A percentile compares a stretch with the other conserved stretches of the same genome.
Conservation (phyloP, 2,888 invertebrate genomes). For the Metallyticus violacea region DNA sequence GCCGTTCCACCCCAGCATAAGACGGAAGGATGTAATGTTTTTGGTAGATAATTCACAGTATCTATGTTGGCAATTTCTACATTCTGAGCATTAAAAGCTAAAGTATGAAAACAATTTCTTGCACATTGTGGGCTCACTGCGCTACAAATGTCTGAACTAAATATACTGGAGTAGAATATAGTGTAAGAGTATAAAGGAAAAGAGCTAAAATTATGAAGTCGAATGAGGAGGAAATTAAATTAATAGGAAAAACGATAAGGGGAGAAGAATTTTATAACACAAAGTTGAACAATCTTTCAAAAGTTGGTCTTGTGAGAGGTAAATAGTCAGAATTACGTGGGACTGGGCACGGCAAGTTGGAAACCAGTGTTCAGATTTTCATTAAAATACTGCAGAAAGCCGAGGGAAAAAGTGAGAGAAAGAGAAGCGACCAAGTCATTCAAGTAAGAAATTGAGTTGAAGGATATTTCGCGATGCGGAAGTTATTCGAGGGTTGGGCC, state of each 20-base stretch:
- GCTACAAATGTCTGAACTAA: neutral
- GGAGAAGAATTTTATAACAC: neutral
- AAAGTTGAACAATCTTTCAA: neutral
- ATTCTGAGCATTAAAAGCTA: too few relatives aligned
- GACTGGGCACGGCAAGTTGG: neutral
- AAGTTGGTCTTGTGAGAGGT: neutral
- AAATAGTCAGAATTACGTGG: neutral
- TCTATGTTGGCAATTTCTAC: too few relatives aligned
- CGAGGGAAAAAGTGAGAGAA: neutral
- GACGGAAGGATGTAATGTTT: too few relatives aligned
- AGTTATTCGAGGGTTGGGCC: neutral
- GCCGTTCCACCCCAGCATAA: too few relatives aligned
- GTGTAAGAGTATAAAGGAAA: neutral
- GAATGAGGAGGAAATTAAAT: neutral
- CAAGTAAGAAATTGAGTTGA: neutral
- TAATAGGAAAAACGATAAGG: neutral
- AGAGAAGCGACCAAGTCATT: neutral
- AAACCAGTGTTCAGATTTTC: neutral
- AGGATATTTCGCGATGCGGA: neutral
- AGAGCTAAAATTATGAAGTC: neutral
- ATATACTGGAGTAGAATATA: neutral
- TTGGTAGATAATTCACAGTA: too few relatives aligned
- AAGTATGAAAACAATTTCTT: too few relatives aligned
- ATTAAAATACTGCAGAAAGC: too few relatives aligned
- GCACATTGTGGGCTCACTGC: too few relatives aligned